These are phyloP conservation scores for Dryas iulia DNA, from an alignment of 1,140 invertebrate species.

Conservation along the genomic window DNA sequence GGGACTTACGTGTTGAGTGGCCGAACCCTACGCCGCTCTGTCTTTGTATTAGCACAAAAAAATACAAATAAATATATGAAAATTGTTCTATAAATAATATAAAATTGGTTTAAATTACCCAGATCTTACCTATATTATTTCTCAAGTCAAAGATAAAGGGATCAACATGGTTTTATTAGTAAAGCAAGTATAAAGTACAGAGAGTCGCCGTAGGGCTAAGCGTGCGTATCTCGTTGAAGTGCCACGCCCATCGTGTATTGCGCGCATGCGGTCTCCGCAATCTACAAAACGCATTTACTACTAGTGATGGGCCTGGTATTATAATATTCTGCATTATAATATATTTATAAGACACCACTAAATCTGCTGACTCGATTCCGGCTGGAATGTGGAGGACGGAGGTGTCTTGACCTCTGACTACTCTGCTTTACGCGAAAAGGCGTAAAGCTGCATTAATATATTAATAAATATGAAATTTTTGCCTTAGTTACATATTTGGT, in stretches of 20 bases:
- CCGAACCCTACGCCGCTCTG: no score
- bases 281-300: slow-evolving; percentile 17
- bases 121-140: background rate
- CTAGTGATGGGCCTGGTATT: background rate
- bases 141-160: background rate
- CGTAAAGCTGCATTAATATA: no score
- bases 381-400: no score
- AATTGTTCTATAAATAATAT: background rate
- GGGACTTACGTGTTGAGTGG: no score
- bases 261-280: slow-evolving; percentile 21
- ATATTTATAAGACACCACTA: background rate
- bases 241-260: slow-evolving; percentile 18
- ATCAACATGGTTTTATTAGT: background rate
- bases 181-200: slow-evolving; percentile 8
- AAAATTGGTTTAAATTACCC: background rate
- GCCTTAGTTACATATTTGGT: background rate
- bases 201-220: slow-evolving; percentile 11
- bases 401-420: no score
- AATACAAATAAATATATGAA: background rate
- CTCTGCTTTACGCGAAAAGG: no score
- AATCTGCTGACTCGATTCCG: no score
- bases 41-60: no score
- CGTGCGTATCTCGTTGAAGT: slow-evolving; percentile 17
- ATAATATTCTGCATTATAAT: background rate
- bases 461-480: background rate